phyloP scores from a whole-genome alignment of 2,113 vertebrate species.

The Epinephelus cyanopodus region DNA sequence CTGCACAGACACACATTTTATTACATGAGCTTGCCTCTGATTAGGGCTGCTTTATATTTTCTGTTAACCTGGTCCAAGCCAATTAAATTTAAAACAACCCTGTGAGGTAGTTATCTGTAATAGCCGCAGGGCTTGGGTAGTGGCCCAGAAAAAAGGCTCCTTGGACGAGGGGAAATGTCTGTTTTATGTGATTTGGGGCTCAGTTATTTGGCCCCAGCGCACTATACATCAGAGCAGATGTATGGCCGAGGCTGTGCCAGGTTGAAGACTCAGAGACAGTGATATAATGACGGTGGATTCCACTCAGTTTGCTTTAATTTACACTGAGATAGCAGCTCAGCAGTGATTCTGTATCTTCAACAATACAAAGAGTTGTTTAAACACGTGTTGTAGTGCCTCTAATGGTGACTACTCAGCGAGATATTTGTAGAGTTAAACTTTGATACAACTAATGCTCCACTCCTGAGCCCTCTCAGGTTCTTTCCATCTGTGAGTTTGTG shows the following conservation, averaged over 20 bases:
- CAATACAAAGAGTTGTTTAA: background rate
- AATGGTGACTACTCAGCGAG: slow-evolving; percentile 16
- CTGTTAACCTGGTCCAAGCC: slow-evolving; percentile 48
- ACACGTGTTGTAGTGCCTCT: background rate
- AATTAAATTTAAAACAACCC: slow-evolving; percentile 53
- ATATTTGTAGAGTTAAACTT: slow-evolving; percentile 41
- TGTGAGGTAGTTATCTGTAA: slow-evolving; percentile 63
- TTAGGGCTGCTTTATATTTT: slow-evolving; percentile 48
- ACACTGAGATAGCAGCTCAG: background rate
- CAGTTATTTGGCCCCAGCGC: slow-evolving; percentile 40
- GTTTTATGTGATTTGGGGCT: slow-evolving; percentile 63
- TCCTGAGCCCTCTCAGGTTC: slow-evolving; percentile 39
- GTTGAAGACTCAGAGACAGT: slow-evolving; percentile 12
- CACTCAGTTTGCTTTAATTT: slow-evolving; percentile 9
- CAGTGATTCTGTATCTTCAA: background rate
- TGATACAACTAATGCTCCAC: slow-evolving; percentile 38
- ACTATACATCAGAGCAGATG: slow-evolving; percentile 59
- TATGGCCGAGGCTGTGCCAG: slow-evolving; percentile 36
- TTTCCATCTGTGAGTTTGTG: slow-evolving; percentile 52
- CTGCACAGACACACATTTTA: slow-evolving; percentile 43
- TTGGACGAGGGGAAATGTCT: slow-evolving; percentile 38
- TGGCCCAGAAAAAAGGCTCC: slow-evolving; percentile 45
- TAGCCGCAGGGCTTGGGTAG: slow-evolving; percentile 47
- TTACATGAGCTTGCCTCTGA: slow-evolving; percentile 35
- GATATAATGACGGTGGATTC: slow-evolving; percentile 26